Evolutionary conservation across 2,888 invertebrate species (phyloP).

Genomic region (Diploptera punctata): DNA sequence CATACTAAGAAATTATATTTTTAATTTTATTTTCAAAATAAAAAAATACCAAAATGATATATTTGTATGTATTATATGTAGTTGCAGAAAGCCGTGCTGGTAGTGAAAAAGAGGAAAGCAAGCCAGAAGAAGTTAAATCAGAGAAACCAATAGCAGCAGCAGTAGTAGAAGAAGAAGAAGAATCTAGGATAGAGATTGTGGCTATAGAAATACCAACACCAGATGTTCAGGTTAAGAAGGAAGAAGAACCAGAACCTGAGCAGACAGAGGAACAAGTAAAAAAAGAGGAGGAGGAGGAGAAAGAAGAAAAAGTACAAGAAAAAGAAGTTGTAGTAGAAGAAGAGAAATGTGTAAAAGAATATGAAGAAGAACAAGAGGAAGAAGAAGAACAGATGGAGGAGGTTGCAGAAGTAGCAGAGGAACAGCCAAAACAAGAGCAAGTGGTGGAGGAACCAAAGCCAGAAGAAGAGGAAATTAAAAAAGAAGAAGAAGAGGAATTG

Average conservation of each 20-base stretch:
- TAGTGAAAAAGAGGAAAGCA: neutral
- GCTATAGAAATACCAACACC: constrained; percentile 13
- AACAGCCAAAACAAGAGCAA: constrained; percentile 21
- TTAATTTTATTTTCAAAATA: too few species aligned
- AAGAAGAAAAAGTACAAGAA: neutral
- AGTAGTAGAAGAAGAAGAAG: too few species aligned
- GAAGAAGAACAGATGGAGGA: constrained; percentile 61
- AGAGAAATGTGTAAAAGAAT: neutral
- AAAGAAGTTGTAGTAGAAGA: constrained; percentile 7
- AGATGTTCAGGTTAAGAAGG: constrained; percentile 22
- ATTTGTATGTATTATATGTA: too few species aligned
- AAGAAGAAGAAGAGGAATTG: constrained; percentile 44
- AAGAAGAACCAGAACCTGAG: neutral
- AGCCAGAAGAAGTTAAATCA: neutral
- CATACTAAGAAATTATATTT: too few species aligned
- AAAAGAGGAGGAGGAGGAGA: neutral
- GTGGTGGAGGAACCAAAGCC: constrained; percentile 16
- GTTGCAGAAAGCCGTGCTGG: too few species aligned
- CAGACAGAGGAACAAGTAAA: neutral
- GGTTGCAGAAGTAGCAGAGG: constrained; percentile 38
- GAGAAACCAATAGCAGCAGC: neutral
- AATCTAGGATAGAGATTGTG: neutral
- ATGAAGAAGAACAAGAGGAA: constrained; percentile 30
- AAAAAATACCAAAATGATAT: too few species aligned
- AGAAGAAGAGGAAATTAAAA: constrained; percentile 28